phyloP scores from a whole-genome alignment of 2,797 vertebrate genomes.

The Xenopus petersii region DNA sequence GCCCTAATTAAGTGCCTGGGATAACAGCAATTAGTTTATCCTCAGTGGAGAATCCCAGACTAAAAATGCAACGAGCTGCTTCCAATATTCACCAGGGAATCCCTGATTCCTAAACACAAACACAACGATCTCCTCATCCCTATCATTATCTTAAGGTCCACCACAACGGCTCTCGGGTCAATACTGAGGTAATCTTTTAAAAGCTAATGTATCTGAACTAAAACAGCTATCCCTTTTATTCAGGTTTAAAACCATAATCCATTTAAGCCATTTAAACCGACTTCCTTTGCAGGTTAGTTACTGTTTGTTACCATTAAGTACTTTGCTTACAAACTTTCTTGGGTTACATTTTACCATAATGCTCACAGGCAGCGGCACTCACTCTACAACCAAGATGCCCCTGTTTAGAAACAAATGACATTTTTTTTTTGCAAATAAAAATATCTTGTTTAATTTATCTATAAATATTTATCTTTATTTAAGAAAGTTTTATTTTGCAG shows the following conservation, averaged over 20 bases:
- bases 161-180: constrained; percentile 54
- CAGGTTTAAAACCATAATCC: constrained; percentile 58
- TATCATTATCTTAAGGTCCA: constrained; percentile 47
- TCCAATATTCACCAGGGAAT: constrained; percentile 46
- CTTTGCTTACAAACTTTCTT: constrained; percentile 52
- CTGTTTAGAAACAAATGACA: too few species aligned
- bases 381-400: too few species aligned
- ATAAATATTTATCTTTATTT: too few species aligned
- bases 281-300: constrained; percentile 59
- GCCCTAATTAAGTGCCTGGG: constrained; percentile 57
- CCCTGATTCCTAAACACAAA: constrained; percentile 58
- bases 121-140: constrained; percentile 37
- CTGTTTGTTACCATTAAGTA: constrained; percentile 56
- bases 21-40: constrained; percentile 52
- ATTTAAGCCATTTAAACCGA: constrained; percentile 60
- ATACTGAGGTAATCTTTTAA: constrained; percentile 59
- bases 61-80: constrained; percentile 20
- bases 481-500: too few species aligned
- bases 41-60: constrained; percentile 50
- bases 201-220: constrained; percentile 51
- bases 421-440: too few species aligned
- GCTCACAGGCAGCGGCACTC: too few species aligned
- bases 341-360: background rate
- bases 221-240: constrained; percentile 55
- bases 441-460: too few species aligned